Percentiles rank a stretch among this genome's conserved stretches.
Evolutionary conservation across 2,888 invertebrate genomes (phyloP).

Genomic region (Tetanocera ferruginea): DNA sequence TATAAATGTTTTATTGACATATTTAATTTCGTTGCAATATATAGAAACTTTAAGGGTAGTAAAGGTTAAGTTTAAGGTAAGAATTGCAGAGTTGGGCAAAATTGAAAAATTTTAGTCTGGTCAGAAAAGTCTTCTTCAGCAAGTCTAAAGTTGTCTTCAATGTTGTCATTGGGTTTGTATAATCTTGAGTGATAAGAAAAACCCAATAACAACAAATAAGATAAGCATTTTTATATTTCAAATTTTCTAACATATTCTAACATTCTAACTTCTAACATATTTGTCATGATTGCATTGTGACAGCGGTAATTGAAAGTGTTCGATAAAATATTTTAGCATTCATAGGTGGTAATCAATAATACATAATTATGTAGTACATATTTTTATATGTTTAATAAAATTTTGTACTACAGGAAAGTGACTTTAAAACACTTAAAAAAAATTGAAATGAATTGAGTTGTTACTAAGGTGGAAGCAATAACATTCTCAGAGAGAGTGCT

Average conservation of each 20-base stretch:
- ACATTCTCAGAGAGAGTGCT: not conserved
- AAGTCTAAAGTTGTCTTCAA: not conserved
- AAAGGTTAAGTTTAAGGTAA: too few relatives aligned
- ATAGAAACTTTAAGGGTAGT: not conserved
- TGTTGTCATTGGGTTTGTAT: not conserved
- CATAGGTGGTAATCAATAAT: too few relatives aligned
- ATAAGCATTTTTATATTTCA: not conserved
- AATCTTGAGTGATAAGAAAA: conserved; percentile 2
- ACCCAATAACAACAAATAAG: not conserved
- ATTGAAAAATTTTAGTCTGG: not conserved
- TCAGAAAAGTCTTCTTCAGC: conserved; percentile 2
- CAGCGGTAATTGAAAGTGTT: too few relatives aligned
- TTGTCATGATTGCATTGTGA: not conserved
- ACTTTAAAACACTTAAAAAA: not conserved
- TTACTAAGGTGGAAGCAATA: not conserved
- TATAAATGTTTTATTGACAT: not conserved
- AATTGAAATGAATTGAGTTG: not conserved
- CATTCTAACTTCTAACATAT: not conserved
- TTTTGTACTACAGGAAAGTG: too few relatives aligned
- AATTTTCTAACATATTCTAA: too few relatives aligned
- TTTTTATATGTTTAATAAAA: too few relatives aligned
- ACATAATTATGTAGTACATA: too few relatives aligned
- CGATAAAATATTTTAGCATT: conserved; percentile 3
- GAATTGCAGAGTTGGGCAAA: not conserved
- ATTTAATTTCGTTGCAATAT: conserved; percentile 17